Evolutionary conservation across 2,113 vertebrate species (phyloP).

Genomic region (Miniopterus natalensis): DNA sequence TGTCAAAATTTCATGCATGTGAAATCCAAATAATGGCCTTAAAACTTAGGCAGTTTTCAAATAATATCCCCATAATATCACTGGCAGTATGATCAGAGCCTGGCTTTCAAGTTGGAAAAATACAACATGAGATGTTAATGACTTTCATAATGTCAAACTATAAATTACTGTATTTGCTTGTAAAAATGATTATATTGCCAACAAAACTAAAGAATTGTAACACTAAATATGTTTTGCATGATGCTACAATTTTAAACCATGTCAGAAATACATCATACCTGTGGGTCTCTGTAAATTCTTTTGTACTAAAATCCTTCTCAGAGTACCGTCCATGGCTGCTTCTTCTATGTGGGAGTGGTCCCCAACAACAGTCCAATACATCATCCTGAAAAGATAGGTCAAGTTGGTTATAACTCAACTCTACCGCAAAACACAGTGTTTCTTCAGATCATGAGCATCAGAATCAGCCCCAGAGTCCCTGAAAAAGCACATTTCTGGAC

Average conservation of each 20-base stretch:
- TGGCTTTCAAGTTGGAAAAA: conserved; percentile 49
- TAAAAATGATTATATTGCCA: conserved; percentile 13
- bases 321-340: conserved; percentile 97
- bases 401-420: background rate
- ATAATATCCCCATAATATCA: background rate
- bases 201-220: conserved; percentile 13
- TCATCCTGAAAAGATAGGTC: conserved; percentile 91
- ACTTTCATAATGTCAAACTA: conserved; percentile 9
- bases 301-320: conserved; percentile 95
- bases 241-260: background rate
- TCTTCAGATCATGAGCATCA: background rate
- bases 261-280: conserved; percentile 85
- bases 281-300: conserved; percentile 97
- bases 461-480: background rate
- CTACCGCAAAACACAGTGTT: background rate
- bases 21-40: conserved; percentile 21
- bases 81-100: background rate
- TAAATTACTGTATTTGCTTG: conserved; percentile 22
- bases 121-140: conserved; percentile 46
- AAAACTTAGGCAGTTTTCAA: conserved; percentile 27
- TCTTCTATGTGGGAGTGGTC: conserved; percentile 98
- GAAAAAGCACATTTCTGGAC: background rate
- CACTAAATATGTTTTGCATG: background rate
- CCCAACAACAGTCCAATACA: conserved; percentile 99
- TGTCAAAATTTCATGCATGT: background rate